Base-by-base conservation (phyloP, 2,797 vertebrate species). In the Fistularia tabacaria region DNA sequence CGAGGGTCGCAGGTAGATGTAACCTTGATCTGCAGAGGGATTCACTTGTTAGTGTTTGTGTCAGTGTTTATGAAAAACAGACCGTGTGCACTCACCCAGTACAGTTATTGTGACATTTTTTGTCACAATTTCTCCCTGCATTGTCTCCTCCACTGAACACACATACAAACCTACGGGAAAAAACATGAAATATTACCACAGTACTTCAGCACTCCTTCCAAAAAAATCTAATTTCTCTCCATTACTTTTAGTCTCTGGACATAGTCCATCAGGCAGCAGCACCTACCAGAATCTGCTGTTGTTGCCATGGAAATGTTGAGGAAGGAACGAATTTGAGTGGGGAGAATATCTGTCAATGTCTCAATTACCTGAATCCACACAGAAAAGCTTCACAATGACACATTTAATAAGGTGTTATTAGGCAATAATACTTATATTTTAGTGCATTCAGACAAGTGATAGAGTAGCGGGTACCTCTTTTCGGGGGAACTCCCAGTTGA, bases 401-500 rank as follows among this genome's bases (percentile, higher is more conserved):
- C 6, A 3, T 47, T 36, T 8, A 44, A 51, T 9, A 8, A 58
- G 39, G 36, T 12, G 3, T 6, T 11, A 15, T 37, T 1, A 44
- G 12, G 7, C 6, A 1, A 12, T 8, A 8, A 8, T 15, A 40
- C 9, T 8, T 25, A 51, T 11, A 7, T 43, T 13, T 36, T 3
- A 14, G 8, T 6, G 13, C 7, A 56, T 8, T 38, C 8, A 15
- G 12, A 49, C 10, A 41, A 49, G 6, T 3, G 38, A 62, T 25
- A 7, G 43, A 51, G n/a, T 1, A 37, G 13, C 12, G 45, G 47
- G 38, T 71, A 96, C 94, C 75, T 89, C 74, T 71, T 78, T 85
- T 10, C 91, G 91, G 2, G 95, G 95, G 36, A 91, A 95, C 0
- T 75, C 80, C 95, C 95, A 97, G 43, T 76, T 74, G 62, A 96